phyloP scores from a whole-genome alignment of 2,797 vertebrate species.

The Manis pentadactyla region DNA sequence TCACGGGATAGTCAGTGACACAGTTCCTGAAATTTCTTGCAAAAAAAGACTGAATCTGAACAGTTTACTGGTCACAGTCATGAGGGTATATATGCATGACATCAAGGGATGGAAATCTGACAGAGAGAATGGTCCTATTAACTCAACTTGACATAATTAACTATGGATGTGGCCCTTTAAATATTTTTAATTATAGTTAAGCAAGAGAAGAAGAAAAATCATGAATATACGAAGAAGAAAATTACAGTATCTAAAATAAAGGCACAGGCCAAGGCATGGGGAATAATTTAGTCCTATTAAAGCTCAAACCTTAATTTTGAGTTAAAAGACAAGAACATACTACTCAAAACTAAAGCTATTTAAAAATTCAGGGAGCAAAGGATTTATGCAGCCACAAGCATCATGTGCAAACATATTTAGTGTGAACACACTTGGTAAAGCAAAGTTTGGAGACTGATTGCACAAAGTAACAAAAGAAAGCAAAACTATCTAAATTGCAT shows the following conservation, averaged over 20 bases:
- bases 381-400: conserved; percentile 57
- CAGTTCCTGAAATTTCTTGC: not conserved
- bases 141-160: not conserved
- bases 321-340: conserved; percentile 42
- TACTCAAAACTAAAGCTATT: conserved; percentile 7
- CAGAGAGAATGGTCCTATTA: not conserved
- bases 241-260: conserved; percentile 54
- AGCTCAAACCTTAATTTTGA: conserved; percentile 64
- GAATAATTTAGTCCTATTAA: conserved; percentile 47
- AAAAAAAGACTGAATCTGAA: not conserved
- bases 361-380: conserved; percentile 55
- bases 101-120: not conserved
- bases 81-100: not conserved
- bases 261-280: conserved; percentile 48
- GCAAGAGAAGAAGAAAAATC: not conserved
- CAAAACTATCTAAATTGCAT: conserved; percentile 29
- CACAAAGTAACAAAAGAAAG: not conserved
- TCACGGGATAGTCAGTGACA: not conserved
- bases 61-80: not conserved
- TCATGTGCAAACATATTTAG: not conserved
- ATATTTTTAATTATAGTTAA: not conserved
- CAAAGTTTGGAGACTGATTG: conserved; percentile 63
- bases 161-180: not conserved
- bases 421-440: conserved; percentile 75
- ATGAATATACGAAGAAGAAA: not conserved